A percentile compares a stretch with the other conserved stretches of the same genome.
Evolutionary conservation across 2,113 vertebrate genomes (phyloP).

Genomic region (Rhizomys pruinosus): DNA sequence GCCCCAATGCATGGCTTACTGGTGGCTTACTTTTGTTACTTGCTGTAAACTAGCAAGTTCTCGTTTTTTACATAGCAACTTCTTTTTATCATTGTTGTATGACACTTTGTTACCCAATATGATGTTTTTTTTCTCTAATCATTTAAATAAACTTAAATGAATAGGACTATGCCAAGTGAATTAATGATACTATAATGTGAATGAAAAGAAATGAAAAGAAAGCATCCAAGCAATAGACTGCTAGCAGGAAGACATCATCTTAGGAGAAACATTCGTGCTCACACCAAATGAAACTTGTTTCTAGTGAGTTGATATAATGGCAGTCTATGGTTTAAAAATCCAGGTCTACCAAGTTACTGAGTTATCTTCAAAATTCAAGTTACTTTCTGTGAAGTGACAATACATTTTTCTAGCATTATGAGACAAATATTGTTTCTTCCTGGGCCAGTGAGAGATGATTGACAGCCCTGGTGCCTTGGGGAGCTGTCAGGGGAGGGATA

Average conservation of each 20-base stretch:
- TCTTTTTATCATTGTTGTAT: too few relatives aligned
- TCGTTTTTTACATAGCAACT: not conserved
- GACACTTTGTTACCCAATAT: not conserved
- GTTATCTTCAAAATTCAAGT: not conserved
- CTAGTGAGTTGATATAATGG: not conserved
- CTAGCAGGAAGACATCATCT: not conserved
- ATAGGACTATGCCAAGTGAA: not conserved
- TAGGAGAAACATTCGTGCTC: not conserved
- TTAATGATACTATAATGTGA: not conserved
- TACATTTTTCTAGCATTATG: not conserved
- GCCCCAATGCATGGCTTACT: too few relatives aligned
- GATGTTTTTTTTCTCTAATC: not conserved
- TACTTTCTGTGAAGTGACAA: slow-evolving; percentile 15
- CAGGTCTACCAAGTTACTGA: not conserved
- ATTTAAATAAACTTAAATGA: not conserved
- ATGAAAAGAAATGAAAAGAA: not conserved
- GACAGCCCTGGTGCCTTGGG: not conserved
- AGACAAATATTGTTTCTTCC: not conserved
- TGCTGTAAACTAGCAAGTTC: not conserved
- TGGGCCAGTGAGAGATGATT: not conserved
- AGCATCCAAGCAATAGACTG: not conserved
- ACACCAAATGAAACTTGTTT: not conserved
- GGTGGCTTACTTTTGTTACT: too few relatives aligned
- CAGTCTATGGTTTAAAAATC: not conserved
- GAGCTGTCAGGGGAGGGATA: not conserved